Percentiles rank a stretch among this genome's conserved stretches.
These are phyloP conservation scores for Acronicta leporina DNA, from an alignment of 2,888 invertebrate genomes.

Conservation along the genomic window DNA sequence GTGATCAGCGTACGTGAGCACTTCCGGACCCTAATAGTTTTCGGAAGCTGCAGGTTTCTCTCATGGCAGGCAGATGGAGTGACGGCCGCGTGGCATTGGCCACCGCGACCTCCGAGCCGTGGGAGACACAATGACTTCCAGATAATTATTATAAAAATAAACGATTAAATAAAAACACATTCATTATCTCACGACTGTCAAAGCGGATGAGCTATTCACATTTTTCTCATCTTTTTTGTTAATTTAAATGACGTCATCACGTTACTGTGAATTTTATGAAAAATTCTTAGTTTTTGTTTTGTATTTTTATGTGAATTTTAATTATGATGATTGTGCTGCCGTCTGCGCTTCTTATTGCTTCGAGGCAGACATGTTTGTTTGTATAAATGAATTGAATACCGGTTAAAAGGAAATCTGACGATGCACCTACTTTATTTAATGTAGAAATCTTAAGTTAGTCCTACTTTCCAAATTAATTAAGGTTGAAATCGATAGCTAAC, in stretches of 20 bases:
- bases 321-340: constrained; percentile 1
- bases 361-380: constrained; percentile 3
- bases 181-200: constrained; percentile 29
- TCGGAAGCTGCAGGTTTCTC: constrained; percentile 61
- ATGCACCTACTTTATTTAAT: not conserved
- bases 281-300: constrained; percentile 1
- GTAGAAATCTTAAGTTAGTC: not conserved
- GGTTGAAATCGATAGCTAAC: too few relatives aligned
- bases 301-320: constrained; percentile 8
- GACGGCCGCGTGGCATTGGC: constrained; percentile 61
- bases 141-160: constrained; percentile 23
- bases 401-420: constrained; percentile 7
- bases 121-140: constrained; percentile 48
- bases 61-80: constrained; percentile 45
- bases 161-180: constrained; percentile 33
- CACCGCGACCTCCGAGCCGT: constrained; percentile 58
- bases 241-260: constrained; percentile 11
- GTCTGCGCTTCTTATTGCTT: not conserved
- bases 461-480: too few relatives aligned
- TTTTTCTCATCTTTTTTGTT: constrained; percentile 17
- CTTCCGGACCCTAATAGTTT: constrained; percentile 59
- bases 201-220: constrained; percentile 26
- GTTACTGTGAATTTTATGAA: constrained; percentile 9
- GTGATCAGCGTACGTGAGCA: constrained; percentile 31
- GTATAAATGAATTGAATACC: constrained; percentile 2